These are phyloP conservation scores for Mythimna lalbum DNA, from an alignment of 2,888 invertebrate species.

Conservation along the genomic window DNA sequence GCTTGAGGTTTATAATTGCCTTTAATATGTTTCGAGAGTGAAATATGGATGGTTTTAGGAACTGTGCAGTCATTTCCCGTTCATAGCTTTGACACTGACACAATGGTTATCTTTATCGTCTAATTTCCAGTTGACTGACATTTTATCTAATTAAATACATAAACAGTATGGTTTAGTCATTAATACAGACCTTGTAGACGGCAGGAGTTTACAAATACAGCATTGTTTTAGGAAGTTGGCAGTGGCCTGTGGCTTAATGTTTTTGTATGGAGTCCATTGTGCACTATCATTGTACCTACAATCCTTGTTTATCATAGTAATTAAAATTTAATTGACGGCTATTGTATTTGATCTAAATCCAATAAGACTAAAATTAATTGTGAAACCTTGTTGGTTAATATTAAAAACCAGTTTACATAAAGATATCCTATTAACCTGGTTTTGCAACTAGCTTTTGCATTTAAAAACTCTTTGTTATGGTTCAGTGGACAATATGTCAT, in stretches of 20 bases:
- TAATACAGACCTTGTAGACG: conserved; percentile 15
- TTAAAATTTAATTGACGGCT: not conserved
- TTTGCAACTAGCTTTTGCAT: conserved; percentile 25
- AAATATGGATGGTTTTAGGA: conserved; percentile 30
- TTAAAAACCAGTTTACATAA: conserved; percentile 17
- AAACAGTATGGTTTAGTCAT: conserved; percentile 33
- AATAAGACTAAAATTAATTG: not conserved
- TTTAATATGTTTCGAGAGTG: conserved; percentile 15
- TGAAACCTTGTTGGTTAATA: not conserved
- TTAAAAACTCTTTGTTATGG: not conserved
- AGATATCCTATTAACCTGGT: conserved; percentile 29
- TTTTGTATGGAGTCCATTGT: conserved; percentile 35
- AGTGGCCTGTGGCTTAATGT: conserved; percentile 28
- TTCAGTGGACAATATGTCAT: not conserved
- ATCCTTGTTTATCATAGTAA: not conserved
- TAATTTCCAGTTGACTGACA: conserved; percentile 76
- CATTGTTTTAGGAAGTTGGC: conserved; percentile 33
- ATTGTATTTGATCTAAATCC: conserved; percentile 2
- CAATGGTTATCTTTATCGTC: conserved; percentile 65
- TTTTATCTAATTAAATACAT: conserved; percentile 62
- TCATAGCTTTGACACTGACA: conserved; percentile 46
- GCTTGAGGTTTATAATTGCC: not conserved
- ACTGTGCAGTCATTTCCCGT: conserved; percentile 47
- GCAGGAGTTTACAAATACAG: conserved; percentile 36
- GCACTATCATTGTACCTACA: not conserved